Evolutionary conservation across 1,140 invertebrate genomes (phyloP), one percentile per base, ranked within the genome.

Genomic region (Orchestia grillus): DNA sequence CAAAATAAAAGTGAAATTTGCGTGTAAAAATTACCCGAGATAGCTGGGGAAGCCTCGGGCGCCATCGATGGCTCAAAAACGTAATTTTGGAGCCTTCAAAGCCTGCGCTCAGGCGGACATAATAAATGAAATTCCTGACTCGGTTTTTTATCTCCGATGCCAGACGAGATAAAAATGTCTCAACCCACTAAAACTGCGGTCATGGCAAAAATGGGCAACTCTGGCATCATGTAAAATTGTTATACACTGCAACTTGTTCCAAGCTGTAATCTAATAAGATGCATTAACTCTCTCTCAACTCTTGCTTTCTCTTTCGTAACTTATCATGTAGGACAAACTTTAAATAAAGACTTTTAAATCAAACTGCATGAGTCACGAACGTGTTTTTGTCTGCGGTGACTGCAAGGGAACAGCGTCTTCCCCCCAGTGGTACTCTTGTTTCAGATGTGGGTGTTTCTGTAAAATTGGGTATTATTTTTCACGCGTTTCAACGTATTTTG

Each of bases 111-210:
- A 77, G 28, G 62, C 62, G 62, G 62, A 77, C 62, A 77, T 77
- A 77, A 77, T 77, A 77, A 77, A 77, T 77, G 62, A 77, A 77
- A 77, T 77, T 77, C 62, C 62, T 77, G 62, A 77, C 62, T 77
- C 62, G 62, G 1, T 77, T 77, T 77, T 77, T 77, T 77, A 77
- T 77, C 62, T 77, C 15, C 11, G 62, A 8, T 77, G 15, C 28
- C 62, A 77, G 62, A 77, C 62, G 62, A 77, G 62, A 77, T 77
- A 77, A 77, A 77, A 77, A 77, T 77, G 62, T 77, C 62, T 77
- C 62, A 77, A 77, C 62, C 28, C 62, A 77, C 62, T 28, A 36
- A 77, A 77, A 36, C 62, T 77, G 62, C 62, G 36, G 28, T 36
- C 15, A 8, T 36, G 62, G 62, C 36, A 1, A 77, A 77, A 77